Conservation (phyloP, 2,113 vertebrate genomes). For the Clarias magur region DNA sequence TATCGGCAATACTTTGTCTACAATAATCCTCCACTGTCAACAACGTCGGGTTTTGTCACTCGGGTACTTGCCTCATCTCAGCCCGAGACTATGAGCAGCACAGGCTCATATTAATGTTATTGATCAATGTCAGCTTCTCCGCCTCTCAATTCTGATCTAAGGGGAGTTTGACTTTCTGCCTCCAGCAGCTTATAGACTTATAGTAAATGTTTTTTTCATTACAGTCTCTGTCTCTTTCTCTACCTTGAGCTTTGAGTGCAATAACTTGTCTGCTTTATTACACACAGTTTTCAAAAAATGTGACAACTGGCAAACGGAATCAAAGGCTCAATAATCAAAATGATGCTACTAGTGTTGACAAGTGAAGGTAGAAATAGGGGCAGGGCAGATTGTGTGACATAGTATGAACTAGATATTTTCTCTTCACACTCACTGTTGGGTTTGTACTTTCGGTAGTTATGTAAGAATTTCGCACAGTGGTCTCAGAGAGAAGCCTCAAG, state of each 20-base stretch:
- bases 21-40: constrained; percentile 48
- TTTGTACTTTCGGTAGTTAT: not conserved
- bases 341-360: constrained; percentile 68
- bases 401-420: constrained; percentile 70
- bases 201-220: constrained; percentile 60
- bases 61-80: constrained; percentile 56
- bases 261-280: constrained; percentile 73
- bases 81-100: constrained; percentile 55
- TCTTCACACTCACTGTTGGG: not conserved
- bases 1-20: constrained; percentile 44
- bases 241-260: constrained; percentile 57
- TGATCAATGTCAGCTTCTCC: constrained; percentile 71
- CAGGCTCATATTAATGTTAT: constrained; percentile 69
- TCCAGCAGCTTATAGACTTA: constrained; percentile 41
- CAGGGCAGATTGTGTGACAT: constrained; percentile 57
- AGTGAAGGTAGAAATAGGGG: constrained; percentile 61
- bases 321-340: constrained; percentile 73
- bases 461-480: not conserved
- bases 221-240: constrained; percentile 40
- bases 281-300: constrained; percentile 66
- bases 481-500: not conserved
- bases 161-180: constrained; percentile 33
- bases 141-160: constrained; percentile 54
- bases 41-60: constrained; percentile 51
- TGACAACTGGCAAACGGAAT: constrained; percentile 72